Percentiles rank a stretch among this genome's conserved stretches.
Conservation (phyloP, 1,140 invertebrate species). For the Pogonomyrmex californicus region DNA sequence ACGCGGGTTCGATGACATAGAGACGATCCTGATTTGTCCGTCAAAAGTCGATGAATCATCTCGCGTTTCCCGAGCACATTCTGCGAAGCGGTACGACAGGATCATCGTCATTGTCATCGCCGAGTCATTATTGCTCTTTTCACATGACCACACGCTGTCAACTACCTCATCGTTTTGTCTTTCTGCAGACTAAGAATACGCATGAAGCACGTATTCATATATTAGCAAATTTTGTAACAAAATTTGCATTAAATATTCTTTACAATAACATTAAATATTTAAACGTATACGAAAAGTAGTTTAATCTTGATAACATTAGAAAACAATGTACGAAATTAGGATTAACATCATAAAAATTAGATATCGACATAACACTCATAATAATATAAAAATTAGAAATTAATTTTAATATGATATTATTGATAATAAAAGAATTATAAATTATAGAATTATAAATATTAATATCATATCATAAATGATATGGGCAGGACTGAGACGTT, state of each 20-base stretch:
- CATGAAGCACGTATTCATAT: neutral
- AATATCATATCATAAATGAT: no score
- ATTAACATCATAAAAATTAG: neutral
- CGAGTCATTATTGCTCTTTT: slow-evolving; percentile 58
- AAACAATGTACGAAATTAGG: no score
- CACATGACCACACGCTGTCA: slow-evolving; percentile 49
- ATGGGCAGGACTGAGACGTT: neutral
- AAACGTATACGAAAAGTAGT: neutral
- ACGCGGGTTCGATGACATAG: neutral
- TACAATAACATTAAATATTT: neutral
- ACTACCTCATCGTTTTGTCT: slow-evolving; percentile 41
- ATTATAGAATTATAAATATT: no score
- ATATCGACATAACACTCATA: neutral
- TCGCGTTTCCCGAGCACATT: slow-evolving; percentile 9
- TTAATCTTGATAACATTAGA: neutral
- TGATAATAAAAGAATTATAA: no score
- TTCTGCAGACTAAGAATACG: neutral
- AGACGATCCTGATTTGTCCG: slow-evolving; percentile 1
- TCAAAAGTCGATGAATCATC: slow-evolving; percentile 46
- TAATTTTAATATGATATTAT: no score
- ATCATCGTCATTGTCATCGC: slow-evolving; percentile 57
- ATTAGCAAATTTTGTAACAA: neutral
- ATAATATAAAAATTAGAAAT: neutral
- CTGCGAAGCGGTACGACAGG: slow-evolving; percentile 32
- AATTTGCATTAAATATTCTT: neutral